Base-by-base conservation (phyloP, 2,113 vertebrate species). In the Paraplagusia blochii region DNA sequence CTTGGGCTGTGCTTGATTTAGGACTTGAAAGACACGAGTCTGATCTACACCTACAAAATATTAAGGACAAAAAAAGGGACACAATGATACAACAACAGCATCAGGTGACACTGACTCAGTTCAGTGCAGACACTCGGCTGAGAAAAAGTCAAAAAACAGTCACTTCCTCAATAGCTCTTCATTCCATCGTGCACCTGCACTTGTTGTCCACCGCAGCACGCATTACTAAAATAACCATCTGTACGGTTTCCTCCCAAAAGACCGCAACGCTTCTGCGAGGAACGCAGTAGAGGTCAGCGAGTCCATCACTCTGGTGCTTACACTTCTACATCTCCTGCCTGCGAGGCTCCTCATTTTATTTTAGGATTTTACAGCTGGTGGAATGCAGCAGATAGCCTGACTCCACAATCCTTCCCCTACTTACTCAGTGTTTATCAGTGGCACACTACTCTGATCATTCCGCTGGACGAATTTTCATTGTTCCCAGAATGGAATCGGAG, bases 401-500 rank as follows among this genome's bases (percentile, higher is more conserved):
- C 63, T 54, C 53, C 19, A 33, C 19, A 39, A 70, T 49, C 53
- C 47, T 44, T 74, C 66, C 58, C 42, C 52, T 57, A 48, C 63
- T 66, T 46, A 58, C 53, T 71, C 55, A 45, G 17, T 39, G 67
- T 79, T 74, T 74, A 82, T 76, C 72, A 80, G 55, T 55, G 1
- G 8, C 66, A 70, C 55, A 70, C 69, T 64, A 49, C 61, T 73
- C 44, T 63, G 69, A 83, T 76, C 59, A 57, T 69, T 51, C 43
- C 36, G 57, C 35, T 11, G n/a, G 19, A 2, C 10, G 11, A n/a
- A 40, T 74, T 65, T 72, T 46, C 1, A 8, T 47, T 38, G 65
- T 53, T 68, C 56, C 56, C 61, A 53, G 65, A 75, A 71, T 61
- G 56, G 38, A 73, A 69, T 79, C 50, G 66, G 63, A 79, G 75